phyloP scores from a whole-genome alignment of 2,797 vertebrate genomes.

The Miichthys miiuy region DNA sequence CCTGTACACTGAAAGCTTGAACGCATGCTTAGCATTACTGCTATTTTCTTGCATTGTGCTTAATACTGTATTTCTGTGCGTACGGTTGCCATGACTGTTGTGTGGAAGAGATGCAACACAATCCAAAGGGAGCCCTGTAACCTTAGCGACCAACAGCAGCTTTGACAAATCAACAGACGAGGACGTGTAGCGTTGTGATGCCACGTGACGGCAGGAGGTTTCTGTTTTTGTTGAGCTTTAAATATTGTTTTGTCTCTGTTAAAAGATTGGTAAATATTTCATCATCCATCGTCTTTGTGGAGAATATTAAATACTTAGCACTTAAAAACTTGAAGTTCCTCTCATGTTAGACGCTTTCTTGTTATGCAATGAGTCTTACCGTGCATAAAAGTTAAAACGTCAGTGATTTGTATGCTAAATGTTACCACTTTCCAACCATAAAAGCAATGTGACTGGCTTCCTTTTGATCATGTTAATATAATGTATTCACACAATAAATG shows the following conservation, averaged over 20 bases:
- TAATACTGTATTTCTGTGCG: slow-evolving; percentile 62
- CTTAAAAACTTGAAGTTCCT: slow-evolving; percentile 58
- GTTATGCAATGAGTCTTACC: slow-evolving; percentile 54
- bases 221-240: slow-evolving; percentile 74
- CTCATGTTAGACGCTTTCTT: slow-evolving; percentile 49
- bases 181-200: slow-evolving; percentile 58
- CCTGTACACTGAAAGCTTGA: slow-evolving; percentile 81
- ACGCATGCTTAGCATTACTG: slow-evolving; percentile 79
- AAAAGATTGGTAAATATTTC: slow-evolving; percentile 57
- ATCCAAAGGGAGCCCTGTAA: slow-evolving; percentile 75
- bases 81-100: slow-evolving; percentile 58
- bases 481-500: slow-evolving; percentile 68
- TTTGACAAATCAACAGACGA: slow-evolving; percentile 80
- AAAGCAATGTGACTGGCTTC: slow-evolving; percentile 51
- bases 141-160: slow-evolving; percentile 74
- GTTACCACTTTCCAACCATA: slow-evolving; percentile 39
- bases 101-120: slow-evolving; percentile 55
- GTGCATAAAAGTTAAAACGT: slow-evolving; percentile 36
- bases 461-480: slow-evolving; percentile 57
- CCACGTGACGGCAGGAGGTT: slow-evolving; percentile 27
- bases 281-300: slow-evolving; percentile 62
- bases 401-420: slow-evolving; percentile 46
- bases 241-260: slow-evolving; percentile 62
- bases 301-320: slow-evolving; percentile 69
- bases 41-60: slow-evolving; percentile 64